Evolutionary conservation across 2,888 invertebrate species (phyloP).

Genomic region (Hydrotaea cyrtoneurina): DNA sequence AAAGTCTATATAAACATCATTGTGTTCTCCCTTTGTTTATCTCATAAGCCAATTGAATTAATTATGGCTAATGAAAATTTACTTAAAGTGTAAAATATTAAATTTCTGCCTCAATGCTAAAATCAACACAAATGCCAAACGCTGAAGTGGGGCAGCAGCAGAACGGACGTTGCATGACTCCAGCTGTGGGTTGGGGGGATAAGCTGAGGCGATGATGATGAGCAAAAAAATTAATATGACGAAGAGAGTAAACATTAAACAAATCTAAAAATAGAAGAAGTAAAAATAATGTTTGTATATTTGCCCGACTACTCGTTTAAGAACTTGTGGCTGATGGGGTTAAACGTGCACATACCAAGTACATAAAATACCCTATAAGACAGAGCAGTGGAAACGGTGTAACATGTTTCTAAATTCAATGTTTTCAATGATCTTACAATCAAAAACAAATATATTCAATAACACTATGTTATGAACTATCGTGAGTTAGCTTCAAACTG

Average conservation of each 20-base stretch:
- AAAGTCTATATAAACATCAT: constrained; percentile 16
- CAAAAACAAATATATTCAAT: no score
- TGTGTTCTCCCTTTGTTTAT: constrained; percentile 32
- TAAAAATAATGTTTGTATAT: neutral
- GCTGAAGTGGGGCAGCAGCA: neutral
- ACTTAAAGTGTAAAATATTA: constrained; percentile 62
- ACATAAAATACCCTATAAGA: no score
- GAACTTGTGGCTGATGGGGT: neutral
- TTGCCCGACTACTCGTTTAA: neutral
- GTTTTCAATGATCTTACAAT: no score
- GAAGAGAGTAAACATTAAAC: constrained; percentile 16
- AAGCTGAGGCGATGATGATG: neutral
- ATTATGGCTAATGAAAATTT: constrained; percentile 78
- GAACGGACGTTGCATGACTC: no score
- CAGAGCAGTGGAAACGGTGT: no score
- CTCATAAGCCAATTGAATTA: constrained; percentile 73
- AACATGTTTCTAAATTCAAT: no score
- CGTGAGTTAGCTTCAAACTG: no score
- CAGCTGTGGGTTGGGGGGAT: no score
- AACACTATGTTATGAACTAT: no score
- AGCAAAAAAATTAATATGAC: constrained; percentile 6
- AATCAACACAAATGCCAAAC: constrained; percentile 33
- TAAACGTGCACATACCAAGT: no score
- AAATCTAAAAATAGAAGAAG: neutral
- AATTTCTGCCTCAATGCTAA: constrained; percentile 56